Base-by-base conservation (phyloP, 1,140 invertebrate genomes). In the Alviniconcha marisindica region DNA sequence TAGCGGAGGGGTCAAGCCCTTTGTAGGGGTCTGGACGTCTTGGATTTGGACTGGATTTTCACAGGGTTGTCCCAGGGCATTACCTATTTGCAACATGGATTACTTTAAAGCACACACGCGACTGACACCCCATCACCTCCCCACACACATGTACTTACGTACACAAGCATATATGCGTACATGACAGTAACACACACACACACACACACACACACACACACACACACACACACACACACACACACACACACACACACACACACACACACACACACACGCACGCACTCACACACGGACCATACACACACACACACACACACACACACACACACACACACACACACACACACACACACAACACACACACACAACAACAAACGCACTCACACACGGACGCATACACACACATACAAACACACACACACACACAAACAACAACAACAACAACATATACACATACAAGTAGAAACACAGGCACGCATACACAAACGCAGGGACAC, bases 151-250 rank as follows among this genome's bases (percentile, higher is more conserved):
- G n/a, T 10, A 56, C 18, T 24, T 5, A 56, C 18, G n/a, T 5
- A 56, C 5, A 21, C 18, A 21, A 56, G 54, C 3, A 2, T 5
- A n/a, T 56, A 5, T 3, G 54, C 7, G 14, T 60, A 24, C 28
- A 18, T 60, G 0, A 0, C 14, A 18, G 21, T 56, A n/a, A n/a
- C 54, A 18, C 54, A 60, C 54, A 18, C 54, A 60, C 54, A 60
- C 54, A 60, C 54, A 24, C 5, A 5, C 54, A 60, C 54, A 5
- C 54, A 60, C 54, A 60, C 14, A 60, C 54, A 60, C 5, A 60
- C 54, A 24, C 54, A 60, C 54, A 60, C 54, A 60, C 54, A 60
- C 54, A 60, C 54, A 60, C 54, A 60, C 54, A 60, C 54, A 60
- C 54, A 60, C 54, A 60, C 54, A 60, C 54, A 60, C 54, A 60